Evolutionary conservation across 1,140 invertebrate species (phyloP).

Genomic region (Maniola jurtina): DNA sequence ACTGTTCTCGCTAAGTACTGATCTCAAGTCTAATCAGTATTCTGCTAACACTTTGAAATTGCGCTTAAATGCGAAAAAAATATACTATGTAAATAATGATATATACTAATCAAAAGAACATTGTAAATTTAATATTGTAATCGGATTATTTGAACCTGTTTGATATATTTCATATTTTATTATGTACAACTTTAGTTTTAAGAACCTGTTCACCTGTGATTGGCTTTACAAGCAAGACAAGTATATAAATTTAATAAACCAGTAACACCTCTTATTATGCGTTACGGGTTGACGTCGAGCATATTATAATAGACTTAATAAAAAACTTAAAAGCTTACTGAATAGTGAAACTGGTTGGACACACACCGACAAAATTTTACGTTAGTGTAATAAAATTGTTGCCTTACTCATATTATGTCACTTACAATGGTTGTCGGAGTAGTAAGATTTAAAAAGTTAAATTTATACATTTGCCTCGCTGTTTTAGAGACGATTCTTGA

Average conservation of each 20-base stretch:
- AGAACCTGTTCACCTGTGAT: neutral
- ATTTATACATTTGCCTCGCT: neutral
- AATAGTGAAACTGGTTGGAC: no score
- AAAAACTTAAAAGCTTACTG: no score
- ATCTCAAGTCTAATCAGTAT: slow-evolving; percentile 19
- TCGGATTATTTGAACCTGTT: slow-evolving; percentile 52
- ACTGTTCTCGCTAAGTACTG: neutral
- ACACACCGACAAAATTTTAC: no score
- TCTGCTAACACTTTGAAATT: slow-evolving; percentile 13
- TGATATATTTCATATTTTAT: slow-evolving; percentile 65
- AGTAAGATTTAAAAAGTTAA: no score
- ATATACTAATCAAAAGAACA: slow-evolving; percentile 9
- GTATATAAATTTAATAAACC: no score
- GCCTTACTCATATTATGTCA: no score
- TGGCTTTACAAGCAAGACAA: neutral
- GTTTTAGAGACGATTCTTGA: neutral
- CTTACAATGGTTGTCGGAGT: no score
- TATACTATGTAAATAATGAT: neutral
- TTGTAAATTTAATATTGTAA: slow-evolving; percentile 37
- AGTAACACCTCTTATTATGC: no score
- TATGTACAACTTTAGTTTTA: slow-evolving; percentile 49
- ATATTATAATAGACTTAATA: no score
- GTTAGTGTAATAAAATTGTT: no score
- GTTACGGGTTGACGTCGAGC: no score
- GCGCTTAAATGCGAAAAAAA: slow-evolving; percentile 11